These are phyloP conservation scores for Lepidurus couesii DNA, from an alignment of 1,140 invertebrate species.

Conservation along the genomic window DNA sequence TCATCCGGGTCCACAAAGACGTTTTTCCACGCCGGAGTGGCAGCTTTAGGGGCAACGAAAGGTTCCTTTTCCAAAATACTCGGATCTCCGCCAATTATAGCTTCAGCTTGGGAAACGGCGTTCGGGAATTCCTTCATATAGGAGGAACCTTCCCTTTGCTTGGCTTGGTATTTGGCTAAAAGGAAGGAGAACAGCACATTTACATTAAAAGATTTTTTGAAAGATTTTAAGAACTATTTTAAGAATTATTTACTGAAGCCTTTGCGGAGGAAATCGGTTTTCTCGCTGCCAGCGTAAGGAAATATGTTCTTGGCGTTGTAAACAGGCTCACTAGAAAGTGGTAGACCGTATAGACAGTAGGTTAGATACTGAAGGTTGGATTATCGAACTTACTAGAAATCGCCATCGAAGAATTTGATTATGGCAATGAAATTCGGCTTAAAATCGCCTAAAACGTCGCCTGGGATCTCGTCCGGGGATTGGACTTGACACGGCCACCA, in stretches of 20 bases:
- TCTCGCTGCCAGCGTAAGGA: background rate
- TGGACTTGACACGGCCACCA: constrained; percentile 13
- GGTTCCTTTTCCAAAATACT: constrained; percentile 25
- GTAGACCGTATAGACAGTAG: background rate
- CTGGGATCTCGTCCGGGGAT: background rate
- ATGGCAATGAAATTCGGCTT: background rate
- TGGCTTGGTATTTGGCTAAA: background rate
- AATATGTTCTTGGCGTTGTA: constrained; percentile 6
- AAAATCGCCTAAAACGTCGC: background rate
- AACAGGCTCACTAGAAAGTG: background rate
- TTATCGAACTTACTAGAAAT: background rate
- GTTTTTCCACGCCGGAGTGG: constrained; percentile 28
- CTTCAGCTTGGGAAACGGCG: constrained; percentile 24
- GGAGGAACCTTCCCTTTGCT: background rate
- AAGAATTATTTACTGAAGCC: background rate
- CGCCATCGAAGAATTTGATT: constrained; percentile 1
- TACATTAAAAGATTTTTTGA: background rate
- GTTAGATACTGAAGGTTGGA: background rate
- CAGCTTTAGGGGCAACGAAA: constrained; percentile 6
- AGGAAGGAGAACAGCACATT: background rate
- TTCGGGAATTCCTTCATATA: constrained; percentile 16
- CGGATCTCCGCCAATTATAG: constrained; percentile 25
- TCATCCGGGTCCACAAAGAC: constrained; percentile 32
- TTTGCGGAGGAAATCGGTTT: background rate
- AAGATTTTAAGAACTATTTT: background rate